Conservation (phyloP, 2,113 vertebrate genomes). For the Chloroceryle aenea region DNA sequence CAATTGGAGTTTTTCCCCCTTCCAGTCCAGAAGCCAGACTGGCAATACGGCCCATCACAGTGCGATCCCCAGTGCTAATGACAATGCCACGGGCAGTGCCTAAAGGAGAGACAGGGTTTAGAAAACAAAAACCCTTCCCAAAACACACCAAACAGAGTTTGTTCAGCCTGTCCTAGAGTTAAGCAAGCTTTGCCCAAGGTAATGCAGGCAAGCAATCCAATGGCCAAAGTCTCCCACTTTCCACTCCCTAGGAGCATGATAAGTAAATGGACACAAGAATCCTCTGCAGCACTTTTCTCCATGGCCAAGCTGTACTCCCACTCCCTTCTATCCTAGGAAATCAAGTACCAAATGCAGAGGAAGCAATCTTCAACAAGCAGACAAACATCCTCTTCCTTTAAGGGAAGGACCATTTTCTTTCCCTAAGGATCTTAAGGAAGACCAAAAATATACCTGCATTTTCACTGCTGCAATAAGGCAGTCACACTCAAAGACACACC, state of each 20-base stretch:
- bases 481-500: not conserved
- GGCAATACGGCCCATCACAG: conserved; percentile 85
- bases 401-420: not conserved
- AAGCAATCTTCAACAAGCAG: not conserved
- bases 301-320: not conserved
- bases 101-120: not conserved
- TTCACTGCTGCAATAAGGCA: not conserved
- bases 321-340: not conserved
- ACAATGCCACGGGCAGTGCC: conserved; percentile 83
- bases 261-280: not conserved
- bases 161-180: not conserved
- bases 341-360: not conserved
- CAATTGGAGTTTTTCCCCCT: conserved; percentile 83
- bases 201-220: not conserved
- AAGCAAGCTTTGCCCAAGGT: not conserved
- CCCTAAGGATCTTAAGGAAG: not conserved
- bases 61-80: conserved; percentile 82
- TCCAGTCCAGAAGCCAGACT: conserved; percentile 83
- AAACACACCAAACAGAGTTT: not conserved
- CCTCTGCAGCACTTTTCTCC: too few species aligned
- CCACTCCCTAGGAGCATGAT: not conserved
- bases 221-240: not conserved
- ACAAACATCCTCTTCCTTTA: not conserved
- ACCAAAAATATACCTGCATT: not conserved
- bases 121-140: not conserved